Evolutionary conservation across 2,797 vertebrate genomes (phyloP).

Genomic region (Lepus townsendii): DNA sequence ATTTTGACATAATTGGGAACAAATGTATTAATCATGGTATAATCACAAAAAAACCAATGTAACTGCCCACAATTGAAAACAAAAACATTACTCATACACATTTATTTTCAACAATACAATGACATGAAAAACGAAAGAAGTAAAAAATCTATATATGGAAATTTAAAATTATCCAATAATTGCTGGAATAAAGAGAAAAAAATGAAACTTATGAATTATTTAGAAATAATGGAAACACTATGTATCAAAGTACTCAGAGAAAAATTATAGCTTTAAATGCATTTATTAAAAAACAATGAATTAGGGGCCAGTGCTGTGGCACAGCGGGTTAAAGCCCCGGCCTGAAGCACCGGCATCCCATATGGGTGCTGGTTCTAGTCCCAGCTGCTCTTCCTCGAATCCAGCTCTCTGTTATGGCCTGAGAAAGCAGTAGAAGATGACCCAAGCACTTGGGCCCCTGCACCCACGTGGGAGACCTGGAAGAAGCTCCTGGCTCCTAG

Average conservation of each 20-base stretch:
- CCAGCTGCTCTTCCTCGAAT: no score
- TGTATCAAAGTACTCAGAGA: background rate
- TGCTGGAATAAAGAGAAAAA: background rate
- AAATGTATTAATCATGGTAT: conserved; percentile 8
- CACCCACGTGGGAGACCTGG: no score
- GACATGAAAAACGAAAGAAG: background rate
- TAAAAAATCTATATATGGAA: conserved; percentile 1
- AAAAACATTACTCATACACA: background rate
- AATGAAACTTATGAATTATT: background rate
- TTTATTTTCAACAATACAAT: conserved; percentile 50
- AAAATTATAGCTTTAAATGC: background rate
- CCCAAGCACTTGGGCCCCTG: no score
- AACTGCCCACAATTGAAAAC: background rate
- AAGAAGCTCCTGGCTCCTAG: no score
- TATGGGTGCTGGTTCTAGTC: no score
- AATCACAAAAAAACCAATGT: background rate
- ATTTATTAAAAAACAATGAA: background rate
- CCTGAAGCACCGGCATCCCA: no score
- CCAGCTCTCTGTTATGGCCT: no score
- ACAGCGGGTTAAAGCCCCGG: no score
- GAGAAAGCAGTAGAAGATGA: no score
- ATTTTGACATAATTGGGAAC: background rate
- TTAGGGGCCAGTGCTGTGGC: no score
- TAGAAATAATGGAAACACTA: conserved; percentile 13
- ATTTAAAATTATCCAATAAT: conserved; percentile 34